Evolutionary conservation across 2,797 vertebrate species (phyloP).

Genomic region (Paramormyrops hopkinsi): DNA sequence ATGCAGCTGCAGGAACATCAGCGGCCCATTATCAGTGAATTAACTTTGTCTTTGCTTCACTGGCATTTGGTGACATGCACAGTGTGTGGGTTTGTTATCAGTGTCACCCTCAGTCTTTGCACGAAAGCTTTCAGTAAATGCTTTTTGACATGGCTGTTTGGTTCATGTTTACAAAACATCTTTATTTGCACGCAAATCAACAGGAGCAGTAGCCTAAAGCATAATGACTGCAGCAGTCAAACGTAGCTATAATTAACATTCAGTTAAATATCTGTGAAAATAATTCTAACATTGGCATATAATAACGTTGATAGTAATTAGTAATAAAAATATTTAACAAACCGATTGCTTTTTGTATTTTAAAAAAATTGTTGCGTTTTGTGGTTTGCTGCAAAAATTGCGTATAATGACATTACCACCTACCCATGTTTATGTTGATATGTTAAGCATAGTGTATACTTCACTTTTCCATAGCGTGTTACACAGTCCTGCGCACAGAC

Average conservation of each 20-base stretch:
- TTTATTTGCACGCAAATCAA: neutral
- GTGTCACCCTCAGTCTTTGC: neutral
- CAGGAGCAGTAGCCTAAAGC: neutral
- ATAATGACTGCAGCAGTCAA: neutral
- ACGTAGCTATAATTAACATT: neutral
- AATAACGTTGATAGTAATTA: neutral
- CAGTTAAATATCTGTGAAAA: neutral
- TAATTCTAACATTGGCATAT: neutral
- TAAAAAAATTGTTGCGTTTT: neutral
- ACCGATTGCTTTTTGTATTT: neutral
- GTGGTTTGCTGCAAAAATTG: neutral
- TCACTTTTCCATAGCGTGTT: neutral
- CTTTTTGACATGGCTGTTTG: neutral
- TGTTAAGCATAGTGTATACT: neutral
- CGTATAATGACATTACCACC: neutral
- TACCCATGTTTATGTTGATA: neutral
- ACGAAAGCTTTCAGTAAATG: neutral
- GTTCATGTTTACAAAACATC: neutral
- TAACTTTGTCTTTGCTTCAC: neutral
- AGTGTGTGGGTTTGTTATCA: constrained; percentile 7
- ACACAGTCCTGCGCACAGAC: too few species aligned
- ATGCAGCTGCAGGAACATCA: constrained; percentile 59
- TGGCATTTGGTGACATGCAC: neutral
- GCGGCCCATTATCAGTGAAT: constrained; percentile 63
- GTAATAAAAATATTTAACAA: neutral